Evolutionary conservation across 2,113 vertebrate genomes (phyloP).

Genomic region (Pontoporia blainvillei): DNA sequence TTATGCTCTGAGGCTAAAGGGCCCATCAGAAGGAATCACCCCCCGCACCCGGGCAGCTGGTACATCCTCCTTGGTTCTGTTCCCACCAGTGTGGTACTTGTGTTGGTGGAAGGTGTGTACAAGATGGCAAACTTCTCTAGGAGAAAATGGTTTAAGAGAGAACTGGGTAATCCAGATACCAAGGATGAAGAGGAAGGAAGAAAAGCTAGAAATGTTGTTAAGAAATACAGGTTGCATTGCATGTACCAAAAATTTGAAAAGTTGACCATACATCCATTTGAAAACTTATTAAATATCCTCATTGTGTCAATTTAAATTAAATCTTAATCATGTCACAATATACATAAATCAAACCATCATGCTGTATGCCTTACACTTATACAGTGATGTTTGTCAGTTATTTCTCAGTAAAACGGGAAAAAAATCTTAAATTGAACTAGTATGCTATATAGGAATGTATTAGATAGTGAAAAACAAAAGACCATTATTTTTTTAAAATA

Average conservation of each 20-base stretch:
- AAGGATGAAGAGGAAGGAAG: neutral
- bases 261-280: neutral
- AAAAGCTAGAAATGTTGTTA: neutral
- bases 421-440: neutral
- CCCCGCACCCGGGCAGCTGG: too few species aligned
- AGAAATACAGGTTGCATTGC: neutral
- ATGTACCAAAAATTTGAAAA: neutral
- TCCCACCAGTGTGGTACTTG: accelerated
- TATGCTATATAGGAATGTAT: neutral
- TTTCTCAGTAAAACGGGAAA: neutral
- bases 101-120: accelerated
- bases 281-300: neutral
- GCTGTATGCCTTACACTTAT: neutral
- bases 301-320: neutral
- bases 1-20: neutral
- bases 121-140: neutral
- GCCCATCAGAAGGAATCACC: neutral
- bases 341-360: neutral
- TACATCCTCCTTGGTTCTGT: neutral
- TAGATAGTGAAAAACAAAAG: neutral
- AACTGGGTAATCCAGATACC: too few species aligned
- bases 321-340: neutral
- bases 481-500: neutral
- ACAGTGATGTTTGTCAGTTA: neutral
- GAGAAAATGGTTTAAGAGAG: neutral